These are phyloP conservation scores for Semaprochilodus insignis DNA, from an alignment of 2,797 vertebrate species.

Conservation along the genomic window DNA sequence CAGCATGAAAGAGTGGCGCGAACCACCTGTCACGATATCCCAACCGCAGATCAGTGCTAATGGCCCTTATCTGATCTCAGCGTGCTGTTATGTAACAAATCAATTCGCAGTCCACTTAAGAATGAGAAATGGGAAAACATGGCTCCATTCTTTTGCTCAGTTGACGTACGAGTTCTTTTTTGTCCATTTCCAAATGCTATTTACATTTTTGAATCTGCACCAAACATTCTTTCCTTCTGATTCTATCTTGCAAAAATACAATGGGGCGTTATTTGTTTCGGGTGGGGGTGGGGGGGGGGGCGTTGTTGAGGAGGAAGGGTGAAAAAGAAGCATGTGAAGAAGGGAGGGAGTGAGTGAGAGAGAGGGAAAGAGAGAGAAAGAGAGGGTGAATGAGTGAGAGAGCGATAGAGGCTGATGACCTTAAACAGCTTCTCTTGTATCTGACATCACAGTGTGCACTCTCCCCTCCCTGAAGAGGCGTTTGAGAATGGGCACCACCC, in stretches of 20 bases:
- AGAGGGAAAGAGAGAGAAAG: constrained; percentile 22
- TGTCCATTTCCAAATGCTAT: constrained; percentile 58
- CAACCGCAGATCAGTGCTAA: constrained; percentile 19
- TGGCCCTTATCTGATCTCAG: constrained; percentile 51
- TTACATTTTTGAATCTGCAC: constrained; percentile 62
- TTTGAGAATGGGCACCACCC: constrained; percentile 24
- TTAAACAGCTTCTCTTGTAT: constrained; percentile 53
- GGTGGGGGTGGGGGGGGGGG: too few relatives aligned
- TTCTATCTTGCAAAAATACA: constrained; percentile 57
- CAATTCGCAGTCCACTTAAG: constrained; percentile 42
- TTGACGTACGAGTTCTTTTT: constrained; percentile 49
- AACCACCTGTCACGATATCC: constrained; percentile 33
- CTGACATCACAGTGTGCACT: constrained; percentile 30
- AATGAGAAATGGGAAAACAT: constrained; percentile 43
- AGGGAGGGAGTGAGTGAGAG: constrained; percentile 5
- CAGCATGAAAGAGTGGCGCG: neutral
- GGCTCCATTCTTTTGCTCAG: constrained; percentile 39
- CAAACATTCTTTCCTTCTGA: constrained; percentile 68
- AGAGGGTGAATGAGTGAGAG: constrained; percentile 29
- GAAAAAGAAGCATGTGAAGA: constrained; percentile 15
- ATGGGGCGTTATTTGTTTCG: constrained; percentile 52
- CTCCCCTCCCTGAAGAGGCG: constrained; percentile 32
- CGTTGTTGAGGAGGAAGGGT: neutral
- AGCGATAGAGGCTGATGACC: constrained; percentile 44
- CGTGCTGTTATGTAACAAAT: constrained; percentile 50